A percentile compares a stretch with the other conserved stretches of the same genome.
Conservation (phyloP, 2,113 vertebrate genomes). For the Crotophaga sulcirostris region DNA sequence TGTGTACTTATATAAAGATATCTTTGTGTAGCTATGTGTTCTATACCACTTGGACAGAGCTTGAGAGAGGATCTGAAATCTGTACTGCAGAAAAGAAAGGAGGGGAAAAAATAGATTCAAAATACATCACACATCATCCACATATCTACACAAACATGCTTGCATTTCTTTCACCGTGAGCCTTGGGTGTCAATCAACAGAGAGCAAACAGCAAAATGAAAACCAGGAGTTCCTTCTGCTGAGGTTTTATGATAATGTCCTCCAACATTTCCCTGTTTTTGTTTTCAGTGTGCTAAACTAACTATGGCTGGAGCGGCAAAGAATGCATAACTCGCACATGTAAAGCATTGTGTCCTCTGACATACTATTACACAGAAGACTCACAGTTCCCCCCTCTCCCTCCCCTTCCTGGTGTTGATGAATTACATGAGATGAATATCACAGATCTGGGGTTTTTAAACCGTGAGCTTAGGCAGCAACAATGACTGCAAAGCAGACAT, state of each 20-base stretch:
- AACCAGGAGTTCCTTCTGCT: constrained; percentile 68
- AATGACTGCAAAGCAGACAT: constrained; percentile 75
- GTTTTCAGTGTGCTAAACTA: constrained; percentile 63
- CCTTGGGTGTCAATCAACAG: constrained; percentile 72
- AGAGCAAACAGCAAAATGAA: constrained; percentile 69
- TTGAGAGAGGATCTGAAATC: constrained; percentile 62
- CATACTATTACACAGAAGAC: constrained; percentile 67
- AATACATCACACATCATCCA: constrained; percentile 63
- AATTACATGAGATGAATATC: constrained; percentile 75
- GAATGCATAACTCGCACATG: constrained; percentile 58
- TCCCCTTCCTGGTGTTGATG: constrained; percentile 75
- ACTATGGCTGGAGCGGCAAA: constrained; percentile 12
- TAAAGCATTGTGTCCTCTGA: constrained; percentile 70
- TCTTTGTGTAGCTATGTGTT: constrained; percentile 18
- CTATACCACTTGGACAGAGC: constrained; percentile 52
- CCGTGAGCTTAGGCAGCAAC: constrained; percentile 72
- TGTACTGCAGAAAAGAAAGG: constrained; percentile 60
- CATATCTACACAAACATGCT: constrained; percentile 24
- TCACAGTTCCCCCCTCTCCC: constrained; percentile 58
- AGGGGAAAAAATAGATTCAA: constrained; percentile 40
- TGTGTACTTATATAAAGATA: not conserved
- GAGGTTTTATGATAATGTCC: constrained; percentile 54
- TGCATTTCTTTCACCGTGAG: constrained; percentile 41
- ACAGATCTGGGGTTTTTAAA: constrained; percentile 75
- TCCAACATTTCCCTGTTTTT: constrained; percentile 54